A percentile compares a stretch with the other conserved stretches of the same genome.
These are phyloP conservation scores for Beris morrisii DNA, from an alignment of 2,888 invertebrate species.

Conservation along the genomic window DNA sequence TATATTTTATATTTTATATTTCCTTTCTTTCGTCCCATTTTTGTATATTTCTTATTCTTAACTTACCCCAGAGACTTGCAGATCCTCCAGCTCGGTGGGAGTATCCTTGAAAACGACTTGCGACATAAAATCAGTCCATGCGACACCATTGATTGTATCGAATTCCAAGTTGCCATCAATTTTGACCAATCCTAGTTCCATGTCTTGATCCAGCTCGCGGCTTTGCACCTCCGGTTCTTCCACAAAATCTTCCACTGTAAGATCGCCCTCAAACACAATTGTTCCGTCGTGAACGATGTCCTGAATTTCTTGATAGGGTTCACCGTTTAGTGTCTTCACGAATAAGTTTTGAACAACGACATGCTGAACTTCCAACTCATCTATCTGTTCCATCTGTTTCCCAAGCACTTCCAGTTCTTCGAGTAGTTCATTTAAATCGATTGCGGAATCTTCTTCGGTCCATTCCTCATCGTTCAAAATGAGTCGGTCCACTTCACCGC, in stretches of 20 bases:
- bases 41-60: too few species aligned
- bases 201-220: neutral
- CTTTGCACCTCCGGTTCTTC: neutral
- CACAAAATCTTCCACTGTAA: conserved; percentile 40
- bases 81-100: conserved; percentile 51
- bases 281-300: conserved; percentile 46
- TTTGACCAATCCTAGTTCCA: conserved; percentile 31
- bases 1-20: too few species aligned
- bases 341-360: conserved; percentile 47
- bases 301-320: conserved; percentile 43
- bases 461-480: conserved; percentile 48
- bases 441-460: conserved; percentile 44
- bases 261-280: conserved; percentile 45
- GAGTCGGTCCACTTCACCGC: conserved; percentile 45
- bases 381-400: conserved; percentile 33
- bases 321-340: conserved; percentile 48
- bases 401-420: conserved; percentile 32
- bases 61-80: conserved; percentile 59
- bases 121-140: conserved; percentile 55
- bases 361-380: conserved; percentile 45
- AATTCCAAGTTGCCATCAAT: conserved; percentile 48
- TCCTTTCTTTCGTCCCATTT: too few species aligned
- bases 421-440: conserved; percentile 45
- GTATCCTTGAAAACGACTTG: conserved; percentile 57
- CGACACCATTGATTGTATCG: conserved; percentile 56